Evolutionary conservation across 2,888 invertebrate species (phyloP).

Genomic region (Pollenia griseotomentosa): DNA sequence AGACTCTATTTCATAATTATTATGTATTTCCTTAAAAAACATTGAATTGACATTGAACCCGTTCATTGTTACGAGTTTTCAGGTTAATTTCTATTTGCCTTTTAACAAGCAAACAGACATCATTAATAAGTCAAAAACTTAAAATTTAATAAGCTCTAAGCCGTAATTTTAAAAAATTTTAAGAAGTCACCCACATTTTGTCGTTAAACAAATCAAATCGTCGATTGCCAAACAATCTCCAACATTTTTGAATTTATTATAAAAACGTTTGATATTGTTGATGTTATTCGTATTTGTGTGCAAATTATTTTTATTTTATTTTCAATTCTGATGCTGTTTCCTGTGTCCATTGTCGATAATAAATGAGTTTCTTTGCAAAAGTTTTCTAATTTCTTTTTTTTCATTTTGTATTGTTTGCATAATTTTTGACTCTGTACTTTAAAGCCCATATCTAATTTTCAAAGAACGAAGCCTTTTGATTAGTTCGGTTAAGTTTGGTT

Average conservation of each 20-base stretch:
- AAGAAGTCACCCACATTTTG: neutral
- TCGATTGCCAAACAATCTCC: too few relatives aligned
- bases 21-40: neutral
- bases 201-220: neutral
- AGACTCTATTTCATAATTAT: too few relatives aligned
- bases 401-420: neutral
- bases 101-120: constrained; percentile 2
- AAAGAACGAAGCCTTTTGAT: constrained; percentile 9
- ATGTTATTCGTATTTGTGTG: neutral
- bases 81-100: neutral
- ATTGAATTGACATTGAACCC: constrained; percentile 27
- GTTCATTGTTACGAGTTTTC: neutral
- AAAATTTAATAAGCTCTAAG: neutral
- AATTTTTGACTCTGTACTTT: constrained; percentile 9
- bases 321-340: neutral
- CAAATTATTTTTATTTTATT: neutral
- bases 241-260: constrained; percentile 8
- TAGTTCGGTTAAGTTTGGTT: too few relatives aligned
- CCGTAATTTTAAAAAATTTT: too few relatives aligned
- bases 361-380: constrained; percentile 51
- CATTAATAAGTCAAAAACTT: constrained; percentile 28
- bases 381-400: neutral
- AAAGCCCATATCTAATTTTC: too few relatives aligned
- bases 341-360: constrained; percentile 43
- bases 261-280: constrained; percentile 24